Percentiles rank a stretch among this genome's conserved stretches.
Conservation (phyloP, 1,140 invertebrate genomes). For the Phocides pigmalion region DNA sequence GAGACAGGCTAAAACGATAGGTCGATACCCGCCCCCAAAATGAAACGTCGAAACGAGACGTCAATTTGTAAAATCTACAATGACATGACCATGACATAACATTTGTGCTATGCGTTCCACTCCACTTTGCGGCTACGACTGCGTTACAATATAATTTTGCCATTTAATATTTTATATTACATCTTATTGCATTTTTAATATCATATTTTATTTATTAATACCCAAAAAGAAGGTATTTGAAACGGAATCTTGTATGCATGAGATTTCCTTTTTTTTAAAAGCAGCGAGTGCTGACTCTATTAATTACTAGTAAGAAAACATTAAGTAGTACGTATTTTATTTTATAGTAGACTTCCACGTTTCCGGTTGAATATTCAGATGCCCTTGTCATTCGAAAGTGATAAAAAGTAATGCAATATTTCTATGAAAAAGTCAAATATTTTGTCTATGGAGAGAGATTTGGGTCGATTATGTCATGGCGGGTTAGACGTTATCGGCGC, state of each 20-base stretch:
- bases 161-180: too few relatives aligned
- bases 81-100: too few relatives aligned
- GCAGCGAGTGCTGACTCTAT: too few relatives aligned
- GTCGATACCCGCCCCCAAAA: constrained; percentile 75
- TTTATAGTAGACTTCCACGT: background rate
- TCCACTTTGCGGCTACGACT: too few relatives aligned
- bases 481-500: constrained; percentile 83
- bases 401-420: constrained; percentile 5
- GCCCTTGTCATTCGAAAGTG: background rate
- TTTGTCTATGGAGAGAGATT: constrained; percentile 70
- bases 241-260: too few relatives aligned
- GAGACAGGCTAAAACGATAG: constrained; percentile 39
- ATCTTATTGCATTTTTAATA: too few relatives aligned
- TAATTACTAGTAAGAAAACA: too few relatives aligned
- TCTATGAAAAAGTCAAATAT: constrained; percentile 24
- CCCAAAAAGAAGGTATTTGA: too few relatives aligned
- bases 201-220: too few relatives aligned
- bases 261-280: too few relatives aligned
- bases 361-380: background rate
- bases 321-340: constrained; percentile 27
- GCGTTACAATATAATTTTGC: too few relatives aligned
- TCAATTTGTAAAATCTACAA: background rate
- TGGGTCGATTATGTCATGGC: constrained; percentile 85
- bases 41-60: constrained; percentile 69
- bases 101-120: too few relatives aligned